Percentiles rank a stretch among this genome's conserved stretches.
Evolutionary conservation across 2,113 vertebrate species (phyloP).

Genomic region (Phycodurus eques): DNA sequence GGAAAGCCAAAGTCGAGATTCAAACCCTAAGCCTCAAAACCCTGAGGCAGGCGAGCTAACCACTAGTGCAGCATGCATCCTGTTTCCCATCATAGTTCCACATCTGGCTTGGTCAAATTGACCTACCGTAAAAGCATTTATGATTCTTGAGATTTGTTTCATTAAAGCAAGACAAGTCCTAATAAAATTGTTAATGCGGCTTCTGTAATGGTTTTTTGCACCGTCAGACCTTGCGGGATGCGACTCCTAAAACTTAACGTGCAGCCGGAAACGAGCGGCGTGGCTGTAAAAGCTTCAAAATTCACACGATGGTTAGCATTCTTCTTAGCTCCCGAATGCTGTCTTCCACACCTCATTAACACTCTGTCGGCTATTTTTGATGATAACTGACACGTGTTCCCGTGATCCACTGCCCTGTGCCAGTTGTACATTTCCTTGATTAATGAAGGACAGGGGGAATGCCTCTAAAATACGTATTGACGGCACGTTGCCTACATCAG

Average conservation of each 20-base stretch:
- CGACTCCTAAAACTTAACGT: background rate
- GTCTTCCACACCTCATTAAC: constrained; percentile 31
- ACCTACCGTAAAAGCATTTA: constrained; percentile 49
- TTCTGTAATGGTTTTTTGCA: background rate
- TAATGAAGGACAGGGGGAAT: constrained; percentile 56
- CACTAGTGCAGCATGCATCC: background rate
- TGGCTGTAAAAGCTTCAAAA: background rate
- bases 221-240: background rate
- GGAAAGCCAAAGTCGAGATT: too few relatives aligned
- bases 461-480: constrained; percentile 64
- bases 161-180: constrained; percentile 39
- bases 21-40: background rate
- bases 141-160: constrained; percentile 30
- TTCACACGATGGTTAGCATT: background rate
- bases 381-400: constrained; percentile 58
- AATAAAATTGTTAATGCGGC: constrained; percentile 40
- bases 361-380: constrained; percentile 20
- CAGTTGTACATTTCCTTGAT: constrained; percentile 58
- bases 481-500: constrained; percentile 61
- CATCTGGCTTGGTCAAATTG: constrained; percentile 35
- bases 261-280: background rate
- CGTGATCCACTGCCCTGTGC: constrained; percentile 17
- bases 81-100: constrained; percentile 23
- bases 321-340: background rate
- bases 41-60: background rate